phyloP scores from a whole-genome alignment of 1,140 invertebrate genomes.

The Chironomus striatipennis region DNA sequence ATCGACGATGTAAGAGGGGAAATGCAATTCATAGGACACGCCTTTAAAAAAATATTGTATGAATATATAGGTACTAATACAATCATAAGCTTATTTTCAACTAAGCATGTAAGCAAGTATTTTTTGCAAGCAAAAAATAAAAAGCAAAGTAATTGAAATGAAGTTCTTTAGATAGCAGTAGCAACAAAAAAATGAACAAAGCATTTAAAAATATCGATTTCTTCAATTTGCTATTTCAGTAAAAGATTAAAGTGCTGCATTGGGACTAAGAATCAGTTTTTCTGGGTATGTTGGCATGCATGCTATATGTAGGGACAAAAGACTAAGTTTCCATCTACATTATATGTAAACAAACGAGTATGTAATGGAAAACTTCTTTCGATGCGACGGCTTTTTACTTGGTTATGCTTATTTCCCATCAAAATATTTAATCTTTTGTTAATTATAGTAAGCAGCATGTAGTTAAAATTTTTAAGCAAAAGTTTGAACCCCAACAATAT shows the following conservation, averaged over 20 bases:
- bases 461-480: too few relatives aligned
- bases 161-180: background rate
- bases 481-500: too few relatives aligned
- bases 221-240: constrained; percentile 1
- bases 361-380: too few relatives aligned
- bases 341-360: too few relatives aligned
- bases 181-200: background rate
- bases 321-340: background rate
- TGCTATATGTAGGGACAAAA: background rate
- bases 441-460: too few relatives aligned
- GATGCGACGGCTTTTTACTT: too few relatives aligned
- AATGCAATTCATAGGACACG: background rate
- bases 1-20: background rate
- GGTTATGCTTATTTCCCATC: too few relatives aligned
- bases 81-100: constrained; percentile 1
- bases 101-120: background rate
- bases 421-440: too few relatives aligned
- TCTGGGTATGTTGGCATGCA: background rate
- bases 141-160: constrained; percentile 11
- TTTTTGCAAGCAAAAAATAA: background rate
- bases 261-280: background rate
- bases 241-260: background rate
- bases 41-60: background rate
- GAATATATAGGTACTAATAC: background rate
- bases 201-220: constrained; percentile 14